These are phyloP conservation scores for Seriola quinqueradiata DNA, from an alignment of 2,113 vertebrate species.

Conservation along the genomic window DNA sequence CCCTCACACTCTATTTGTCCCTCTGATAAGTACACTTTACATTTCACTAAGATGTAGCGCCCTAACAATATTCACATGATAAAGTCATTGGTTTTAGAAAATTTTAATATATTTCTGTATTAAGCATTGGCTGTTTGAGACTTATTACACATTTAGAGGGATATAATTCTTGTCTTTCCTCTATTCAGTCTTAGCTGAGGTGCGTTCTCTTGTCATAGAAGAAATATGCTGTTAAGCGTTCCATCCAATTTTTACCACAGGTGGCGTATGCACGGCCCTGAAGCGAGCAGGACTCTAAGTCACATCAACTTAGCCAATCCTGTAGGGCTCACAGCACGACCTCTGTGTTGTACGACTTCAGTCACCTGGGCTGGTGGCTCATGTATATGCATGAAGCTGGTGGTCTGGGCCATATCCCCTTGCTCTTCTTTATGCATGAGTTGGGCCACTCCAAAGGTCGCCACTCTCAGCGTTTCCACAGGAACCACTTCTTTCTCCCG, in stretches of 20 bases:
- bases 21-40: neutral
- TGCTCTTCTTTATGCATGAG: slow-evolving; percentile 82
- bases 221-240: slow-evolving; percentile 12
- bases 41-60: neutral
- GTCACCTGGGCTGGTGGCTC: slow-evolving; percentile 68
- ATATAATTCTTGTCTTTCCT: neutral
- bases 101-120: neutral
- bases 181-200: neutral
- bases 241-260: slow-evolving; percentile 26
- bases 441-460: slow-evolving; percentile 63
- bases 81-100: neutral
- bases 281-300: slow-evolving; percentile 40
- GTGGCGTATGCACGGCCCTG: neutral
- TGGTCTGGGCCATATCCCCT: slow-evolving; percentile 57
- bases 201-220: neutral
- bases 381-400: slow-evolving; percentile 76
- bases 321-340: slow-evolving; percentile 46
- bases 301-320: slow-evolving; percentile 54
- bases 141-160: neutral
- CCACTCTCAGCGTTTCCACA: slow-evolving; percentile 54
- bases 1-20: neutral
- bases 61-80: neutral
- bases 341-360: slow-evolving; percentile 60
- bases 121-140: neutral
- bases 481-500: slow-evolving; percentile 40